Conservation (phyloP, 2,888 invertebrate species). For the Encarsia formosa region DNA sequence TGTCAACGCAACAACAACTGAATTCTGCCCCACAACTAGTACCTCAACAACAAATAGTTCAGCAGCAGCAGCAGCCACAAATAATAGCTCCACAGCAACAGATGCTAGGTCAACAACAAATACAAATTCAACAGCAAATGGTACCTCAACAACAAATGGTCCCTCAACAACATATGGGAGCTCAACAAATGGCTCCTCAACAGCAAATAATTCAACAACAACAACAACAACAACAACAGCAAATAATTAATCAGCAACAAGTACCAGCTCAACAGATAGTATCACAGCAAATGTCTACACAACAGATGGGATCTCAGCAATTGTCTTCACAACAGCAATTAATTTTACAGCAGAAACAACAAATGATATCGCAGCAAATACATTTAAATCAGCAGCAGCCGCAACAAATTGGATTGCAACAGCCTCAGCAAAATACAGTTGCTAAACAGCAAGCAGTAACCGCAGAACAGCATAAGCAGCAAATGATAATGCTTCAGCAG, state of each 20-base stretch:
- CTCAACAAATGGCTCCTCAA: conserved; percentile 46
- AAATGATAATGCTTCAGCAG: conserved; percentile 55
- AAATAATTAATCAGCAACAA: conserved; percentile 32
- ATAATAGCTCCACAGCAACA: conserved; percentile 37
- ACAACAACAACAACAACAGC: conserved; percentile 32
- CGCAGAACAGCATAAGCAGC: conserved; percentile 53
- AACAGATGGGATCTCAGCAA: conserved; percentile 35
- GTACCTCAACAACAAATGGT: conserved; percentile 35
- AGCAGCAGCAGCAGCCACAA: conserved; percentile 51
- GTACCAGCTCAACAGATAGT: conserved; percentile 30
- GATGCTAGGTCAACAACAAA: conserved; percentile 30
- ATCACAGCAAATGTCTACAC: conserved; percentile 38
- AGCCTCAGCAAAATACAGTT: conserved; percentile 54
- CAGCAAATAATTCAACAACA: conserved; percentile 34
- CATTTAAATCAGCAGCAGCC: conserved; percentile 34
- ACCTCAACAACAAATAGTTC: conserved; percentile 37
- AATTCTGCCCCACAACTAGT: conserved; percentile 47
- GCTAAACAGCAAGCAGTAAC: too few relatives aligned
- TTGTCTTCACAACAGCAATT: conserved; percentile 33
- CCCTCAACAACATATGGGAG: conserved; percentile 49
- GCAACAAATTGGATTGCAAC: conserved; percentile 42
- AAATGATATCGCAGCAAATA: conserved; percentile 35
- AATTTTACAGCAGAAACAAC: conserved; percentile 31
- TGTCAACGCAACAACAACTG: conserved; percentile 35
- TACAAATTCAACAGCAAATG: conserved; percentile 35